A percentile compares a stretch with the other conserved stretches of the same genome.
phyloP scores from a whole-genome alignment of 2,113 vertebrate species.

The Ophthalmolycus amberensis region DNA sequence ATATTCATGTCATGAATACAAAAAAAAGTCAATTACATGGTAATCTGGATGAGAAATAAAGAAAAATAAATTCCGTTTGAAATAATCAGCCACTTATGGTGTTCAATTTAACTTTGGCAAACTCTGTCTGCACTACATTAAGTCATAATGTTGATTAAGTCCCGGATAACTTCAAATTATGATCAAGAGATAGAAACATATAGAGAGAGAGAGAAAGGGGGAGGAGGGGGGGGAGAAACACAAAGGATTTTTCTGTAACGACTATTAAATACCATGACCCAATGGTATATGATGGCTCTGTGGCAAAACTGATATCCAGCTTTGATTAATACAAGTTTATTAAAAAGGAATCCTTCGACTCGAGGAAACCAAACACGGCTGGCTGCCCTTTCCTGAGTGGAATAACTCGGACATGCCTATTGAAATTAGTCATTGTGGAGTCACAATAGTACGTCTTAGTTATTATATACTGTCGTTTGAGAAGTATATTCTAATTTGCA shows the following conservation, averaged over 20 bases:
- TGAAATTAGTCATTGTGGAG: neutral
- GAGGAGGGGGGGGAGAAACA: neutral
- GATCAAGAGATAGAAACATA: conserved; percentile 4
- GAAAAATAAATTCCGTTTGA: neutral
- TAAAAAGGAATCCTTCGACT: neutral
- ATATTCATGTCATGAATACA: too few relatives aligned
- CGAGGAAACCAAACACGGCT: neutral
- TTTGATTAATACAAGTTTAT: neutral
- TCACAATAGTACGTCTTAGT: neutral
- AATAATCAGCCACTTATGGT: neutral
- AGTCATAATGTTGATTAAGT: conserved; percentile 5
- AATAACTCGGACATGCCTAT: conserved; percentile 1
- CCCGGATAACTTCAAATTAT: neutral
- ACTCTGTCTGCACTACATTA: conserved; percentile 1
- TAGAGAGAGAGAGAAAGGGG: neutral
- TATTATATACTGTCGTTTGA: neutral
- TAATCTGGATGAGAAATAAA: neutral
- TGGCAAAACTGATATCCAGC: neutral
- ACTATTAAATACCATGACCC: conserved; percentile 12
- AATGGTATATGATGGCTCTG: conserved; percentile 6
- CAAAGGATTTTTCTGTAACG: neutral
- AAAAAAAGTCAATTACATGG: neutral
- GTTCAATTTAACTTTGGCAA: neutral
- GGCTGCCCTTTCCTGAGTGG: neutral
- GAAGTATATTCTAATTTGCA: neutral